Evolutionary conservation across 64 coral and sea anemone genomes (phyloP).

Genomic region (Orbicella faveolata): DNA sequence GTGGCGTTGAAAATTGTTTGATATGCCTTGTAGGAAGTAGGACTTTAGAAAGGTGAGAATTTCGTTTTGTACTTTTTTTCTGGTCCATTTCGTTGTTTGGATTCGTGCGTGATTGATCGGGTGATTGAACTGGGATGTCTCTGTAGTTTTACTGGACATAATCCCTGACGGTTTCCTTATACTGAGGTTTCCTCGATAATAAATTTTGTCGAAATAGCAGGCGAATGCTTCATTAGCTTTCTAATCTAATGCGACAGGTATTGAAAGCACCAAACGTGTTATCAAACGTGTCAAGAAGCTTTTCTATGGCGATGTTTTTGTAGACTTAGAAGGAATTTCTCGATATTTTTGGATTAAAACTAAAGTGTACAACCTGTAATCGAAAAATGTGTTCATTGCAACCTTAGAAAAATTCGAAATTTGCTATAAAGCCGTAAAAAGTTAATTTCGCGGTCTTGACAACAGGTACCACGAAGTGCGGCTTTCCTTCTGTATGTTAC

Average conservation of each 20-base stretch:
- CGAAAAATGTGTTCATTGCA: no score
- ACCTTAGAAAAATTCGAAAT: not conserved
- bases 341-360: not conserved
- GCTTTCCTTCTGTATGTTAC: slow-evolving; percentile 20
- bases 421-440: not conserved
- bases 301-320: slow-evolving; percentile 30
- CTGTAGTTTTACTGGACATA: not conserved
- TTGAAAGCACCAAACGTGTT: slow-evolving; percentile 36
- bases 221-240: not conserved
- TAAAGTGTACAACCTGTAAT: not conserved
- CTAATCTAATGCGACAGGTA: slow-evolving; percentile 15
- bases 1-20: slow-evolving; percentile 1
- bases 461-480: slow-evolving; percentile 26
- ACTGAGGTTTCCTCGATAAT: no score
- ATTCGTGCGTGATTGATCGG: slow-evolving; percentile 54
- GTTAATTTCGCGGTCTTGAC: slow-evolving; percentile 14
- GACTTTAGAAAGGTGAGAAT: slow-evolving; percentile 18
- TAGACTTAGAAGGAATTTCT: slow-evolving; percentile 31
- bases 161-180: not conserved
- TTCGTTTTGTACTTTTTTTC: slow-evolving; percentile 17
- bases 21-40: not conserved
- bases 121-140: not conserved
- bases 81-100: slow-evolving; percentile 24
- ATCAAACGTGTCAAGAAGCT: slow-evolving; percentile 26
- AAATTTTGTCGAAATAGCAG: not conserved